Evolutionary conservation across 2,888 invertebrate species (phyloP).

Genomic region (Stenoptilia bipunctidactyla): DNA sequence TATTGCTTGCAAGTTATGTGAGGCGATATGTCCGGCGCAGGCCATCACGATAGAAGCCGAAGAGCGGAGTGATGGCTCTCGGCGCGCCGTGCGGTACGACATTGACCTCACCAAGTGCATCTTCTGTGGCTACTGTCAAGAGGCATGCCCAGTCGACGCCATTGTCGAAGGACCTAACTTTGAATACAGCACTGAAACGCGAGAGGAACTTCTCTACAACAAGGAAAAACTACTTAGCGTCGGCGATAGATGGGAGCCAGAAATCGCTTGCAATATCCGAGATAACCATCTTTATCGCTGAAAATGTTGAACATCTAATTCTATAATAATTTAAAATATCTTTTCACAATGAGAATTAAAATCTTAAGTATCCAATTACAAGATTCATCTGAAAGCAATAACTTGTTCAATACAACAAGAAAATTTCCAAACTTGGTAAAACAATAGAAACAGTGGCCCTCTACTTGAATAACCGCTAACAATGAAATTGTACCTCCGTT

Average conservation of each 20-base stretch:
- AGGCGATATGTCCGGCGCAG: conserved; percentile 99
- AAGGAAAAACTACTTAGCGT: conserved; percentile 97
- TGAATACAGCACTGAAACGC: conserved; percentile 97
- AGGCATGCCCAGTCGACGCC: conserved; percentile 97
- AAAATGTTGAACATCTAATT: not conserved
- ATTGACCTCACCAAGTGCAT: conserved; percentile 98
- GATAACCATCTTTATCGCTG: conserved; percentile 54
- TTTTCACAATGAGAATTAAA: too few species aligned
- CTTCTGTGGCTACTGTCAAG: conserved; percentile 99
- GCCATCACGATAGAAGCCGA: conserved; percentile 99
- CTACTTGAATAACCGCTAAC: too few species aligned
- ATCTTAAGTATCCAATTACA: too few species aligned
- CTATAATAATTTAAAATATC: too few species aligned
- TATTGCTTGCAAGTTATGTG: conserved; percentile 98
- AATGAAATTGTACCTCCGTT: too few species aligned
- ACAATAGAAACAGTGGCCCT: too few species aligned
- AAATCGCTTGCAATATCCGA: conserved; percentile 91
- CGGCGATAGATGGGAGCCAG: conserved; percentile 99
- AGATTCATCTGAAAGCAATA: too few species aligned
- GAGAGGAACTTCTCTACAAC: conserved; percentile 97
- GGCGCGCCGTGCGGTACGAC: conserved; percentile 96
- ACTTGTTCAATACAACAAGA: too few species aligned
- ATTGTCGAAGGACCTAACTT: conserved; percentile 99
- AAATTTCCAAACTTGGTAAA: too few species aligned
- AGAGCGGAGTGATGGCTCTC: conserved; percentile 92